A percentile compares a stretch with the other conserved stretches of the same genome.
phyloP scores from a whole-genome alignment of 2,113 vertebrate genomes.

The Suncus etruscus region DNA sequence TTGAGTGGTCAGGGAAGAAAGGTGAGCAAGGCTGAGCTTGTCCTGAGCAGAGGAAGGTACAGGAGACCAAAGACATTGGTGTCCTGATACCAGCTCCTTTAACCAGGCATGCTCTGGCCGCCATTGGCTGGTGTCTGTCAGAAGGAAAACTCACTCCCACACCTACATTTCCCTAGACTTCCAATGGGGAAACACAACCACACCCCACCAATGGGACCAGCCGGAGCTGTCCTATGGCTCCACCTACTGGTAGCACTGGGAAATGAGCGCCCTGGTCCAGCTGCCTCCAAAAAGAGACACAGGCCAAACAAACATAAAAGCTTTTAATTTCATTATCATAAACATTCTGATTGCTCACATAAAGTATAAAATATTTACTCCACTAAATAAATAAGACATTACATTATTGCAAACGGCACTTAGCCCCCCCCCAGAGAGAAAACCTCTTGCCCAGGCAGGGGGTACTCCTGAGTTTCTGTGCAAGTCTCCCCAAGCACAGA shows the following conservation, averaged over 20 bases:
- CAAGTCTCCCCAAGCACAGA: conserved; percentile 47
- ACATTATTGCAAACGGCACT: conserved; percentile 78
- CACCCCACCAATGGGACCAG: background rate
- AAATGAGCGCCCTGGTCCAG: conserved; percentile 20
- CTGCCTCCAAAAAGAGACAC: background rate
- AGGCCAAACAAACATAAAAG: conserved; percentile 67
- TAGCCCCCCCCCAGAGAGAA: conserved; percentile 66
- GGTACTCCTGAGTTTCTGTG: conserved; percentile 76
- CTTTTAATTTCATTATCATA: conserved; percentile 83
- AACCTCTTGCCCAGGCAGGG: conserved; percentile 60
- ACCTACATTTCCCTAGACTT: background rate
- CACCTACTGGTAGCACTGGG: conserved; percentile 57
- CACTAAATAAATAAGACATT: conserved; percentile 86
- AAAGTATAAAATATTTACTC: conserved; percentile 87
- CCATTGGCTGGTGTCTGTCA: background rate
- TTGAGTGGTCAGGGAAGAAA: background rate
- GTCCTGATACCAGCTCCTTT: background rate
- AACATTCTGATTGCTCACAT: conserved; percentile 83
- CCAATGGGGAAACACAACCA: background rate
- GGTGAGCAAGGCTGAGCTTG: background rate
- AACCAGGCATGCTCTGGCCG: background rate
- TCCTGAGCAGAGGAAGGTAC: background rate
- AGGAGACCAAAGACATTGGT: too few relatives aligned
- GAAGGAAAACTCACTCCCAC: background rate
- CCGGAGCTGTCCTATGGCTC: conserved; percentile 41